These are phyloP conservation scores for Amphilophus citrinellus DNA, from an alignment of 2,113 vertebrate species.

Conservation along the genomic window DNA sequence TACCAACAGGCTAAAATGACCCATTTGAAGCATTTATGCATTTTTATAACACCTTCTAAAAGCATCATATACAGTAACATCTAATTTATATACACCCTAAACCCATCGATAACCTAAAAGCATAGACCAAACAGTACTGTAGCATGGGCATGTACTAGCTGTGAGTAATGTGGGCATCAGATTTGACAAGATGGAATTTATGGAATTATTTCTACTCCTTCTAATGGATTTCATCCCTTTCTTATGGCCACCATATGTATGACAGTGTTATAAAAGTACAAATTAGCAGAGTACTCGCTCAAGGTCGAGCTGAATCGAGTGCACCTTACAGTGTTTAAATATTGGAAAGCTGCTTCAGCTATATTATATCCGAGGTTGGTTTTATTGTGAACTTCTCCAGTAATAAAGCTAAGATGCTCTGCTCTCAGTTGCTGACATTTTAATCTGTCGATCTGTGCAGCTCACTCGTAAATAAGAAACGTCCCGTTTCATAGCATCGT, in stretches of 20 bases:
- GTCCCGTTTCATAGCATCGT: slow-evolving; percentile 43
- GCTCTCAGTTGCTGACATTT: background rate
- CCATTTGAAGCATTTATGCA: no score
- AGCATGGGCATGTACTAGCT: no score
- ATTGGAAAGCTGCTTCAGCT: background rate
- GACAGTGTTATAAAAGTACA: no score
- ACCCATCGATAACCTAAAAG: no score
- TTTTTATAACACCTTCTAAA: no score
- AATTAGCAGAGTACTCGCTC: background rate
- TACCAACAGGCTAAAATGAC: no score
- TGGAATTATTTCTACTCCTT: background rate
- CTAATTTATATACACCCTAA: no score
- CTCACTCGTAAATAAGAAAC: slow-evolving; percentile 56
- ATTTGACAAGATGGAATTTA: background rate
- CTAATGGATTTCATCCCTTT: background rate
- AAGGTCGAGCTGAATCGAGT: slow-evolving; percentile 1
- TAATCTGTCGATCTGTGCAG: slow-evolving; percentile 67
- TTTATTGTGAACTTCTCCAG: background rate
- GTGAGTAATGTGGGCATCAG: no score
- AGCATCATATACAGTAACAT: no score
- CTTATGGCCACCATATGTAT: no score
- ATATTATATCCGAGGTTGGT: background rate
- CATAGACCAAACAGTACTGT: no score
- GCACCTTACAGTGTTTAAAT: slow-evolving; percentile 21
- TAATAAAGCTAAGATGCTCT: background rate